Evolutionary conservation across 2,888 invertebrate genomes (phyloP).

Genomic region (Chaitophorus viminalis): DNA sequence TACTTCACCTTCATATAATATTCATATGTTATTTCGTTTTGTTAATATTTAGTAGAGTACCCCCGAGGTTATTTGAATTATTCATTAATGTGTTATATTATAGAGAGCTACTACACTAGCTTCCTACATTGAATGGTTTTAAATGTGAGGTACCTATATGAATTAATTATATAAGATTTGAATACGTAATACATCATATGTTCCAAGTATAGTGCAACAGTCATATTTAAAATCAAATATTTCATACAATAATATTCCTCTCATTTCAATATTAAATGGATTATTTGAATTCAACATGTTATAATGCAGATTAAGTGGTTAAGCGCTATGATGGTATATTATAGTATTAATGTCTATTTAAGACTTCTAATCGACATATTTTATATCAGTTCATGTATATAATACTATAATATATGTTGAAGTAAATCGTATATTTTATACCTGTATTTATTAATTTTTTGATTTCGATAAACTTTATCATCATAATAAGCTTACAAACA

Average conservation of each 20-base stretch:
- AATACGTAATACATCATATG: not conserved
- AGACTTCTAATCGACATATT: too few species aligned
- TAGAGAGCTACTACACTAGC: not conserved
- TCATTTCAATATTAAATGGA: not conserved
- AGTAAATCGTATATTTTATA: too few species aligned
- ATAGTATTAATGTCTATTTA: too few species aligned
- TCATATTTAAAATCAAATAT: not conserved
- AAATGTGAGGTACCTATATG: not conserved
- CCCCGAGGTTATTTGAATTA: slow-evolving; percentile 48
- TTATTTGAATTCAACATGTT: not conserved
- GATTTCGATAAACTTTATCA: too few species aligned
- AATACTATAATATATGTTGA: too few species aligned
- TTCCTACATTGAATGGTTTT: not conserved
- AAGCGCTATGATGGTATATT: too few species aligned
- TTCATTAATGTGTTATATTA: slow-evolving; percentile 13
- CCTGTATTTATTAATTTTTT: too few species aligned
- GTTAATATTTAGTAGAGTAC: slow-evolving; percentile 16
- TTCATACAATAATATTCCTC: not conserved
- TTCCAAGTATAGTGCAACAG: not conserved
- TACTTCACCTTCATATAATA: not conserved
- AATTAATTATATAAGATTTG: slow-evolving; percentile 20
- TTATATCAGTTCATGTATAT: too few species aligned
- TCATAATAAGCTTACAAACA: too few species aligned
- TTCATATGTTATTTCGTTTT: slow-evolving; percentile 22
- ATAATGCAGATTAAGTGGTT: not conserved